phyloP scores from a whole-genome alignment of 2,797 vertebrate species.

The Clamator glandarius region DNA sequence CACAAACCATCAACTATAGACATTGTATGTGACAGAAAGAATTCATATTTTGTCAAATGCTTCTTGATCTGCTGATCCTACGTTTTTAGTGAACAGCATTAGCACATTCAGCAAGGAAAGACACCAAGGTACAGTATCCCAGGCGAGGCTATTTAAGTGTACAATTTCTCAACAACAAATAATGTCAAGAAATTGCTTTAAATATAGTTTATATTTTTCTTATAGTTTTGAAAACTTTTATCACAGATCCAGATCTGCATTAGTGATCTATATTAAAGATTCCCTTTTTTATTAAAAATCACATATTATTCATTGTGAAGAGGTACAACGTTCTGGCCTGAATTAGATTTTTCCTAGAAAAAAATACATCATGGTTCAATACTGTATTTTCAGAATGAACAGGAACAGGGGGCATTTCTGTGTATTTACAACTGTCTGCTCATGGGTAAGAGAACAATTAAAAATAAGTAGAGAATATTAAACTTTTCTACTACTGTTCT shows the following conservation, averaged over 20 bases:
- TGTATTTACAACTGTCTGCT: neutral
- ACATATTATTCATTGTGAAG: neutral
- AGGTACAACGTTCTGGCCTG: neutral
- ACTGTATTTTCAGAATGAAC: neutral
- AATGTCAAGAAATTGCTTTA: neutral
- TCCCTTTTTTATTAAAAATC: neutral
- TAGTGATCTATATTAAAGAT: neutral
- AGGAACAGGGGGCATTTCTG: neutral
- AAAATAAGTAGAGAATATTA: neutral
- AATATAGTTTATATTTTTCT: neutral
- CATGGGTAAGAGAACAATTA: neutral
- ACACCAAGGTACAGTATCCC: neutral
- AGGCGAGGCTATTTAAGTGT: neutral
- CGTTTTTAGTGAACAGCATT: neutral
- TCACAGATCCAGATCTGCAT: neutral
- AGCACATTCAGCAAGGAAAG: neutral
- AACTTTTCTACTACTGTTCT: neutral
- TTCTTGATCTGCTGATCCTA: neutral
- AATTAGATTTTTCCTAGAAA: neutral
- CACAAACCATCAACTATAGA: neutral
- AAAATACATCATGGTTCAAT: neutral
- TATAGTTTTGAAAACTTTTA: neutral
- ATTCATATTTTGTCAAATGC: neutral
- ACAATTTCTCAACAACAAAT: neutral
- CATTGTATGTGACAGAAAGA: neutral